Evolutionary conservation across 2,888 invertebrate genomes (phyloP).

Genomic region (Drosophila monieri): DNA sequence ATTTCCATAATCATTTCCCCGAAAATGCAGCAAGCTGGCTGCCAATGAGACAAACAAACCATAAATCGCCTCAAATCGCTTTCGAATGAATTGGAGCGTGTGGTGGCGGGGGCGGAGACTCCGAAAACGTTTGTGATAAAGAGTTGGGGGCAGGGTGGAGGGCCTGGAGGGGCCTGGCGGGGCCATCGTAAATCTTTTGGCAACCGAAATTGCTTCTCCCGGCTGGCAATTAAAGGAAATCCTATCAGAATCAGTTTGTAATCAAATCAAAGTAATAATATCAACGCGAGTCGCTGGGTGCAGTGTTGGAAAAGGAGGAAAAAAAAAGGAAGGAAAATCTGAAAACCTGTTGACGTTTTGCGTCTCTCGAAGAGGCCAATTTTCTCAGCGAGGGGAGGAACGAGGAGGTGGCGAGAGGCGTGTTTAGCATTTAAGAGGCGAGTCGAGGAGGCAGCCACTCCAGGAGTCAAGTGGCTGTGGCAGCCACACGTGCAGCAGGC

Average conservation of each 20-base stretch:
- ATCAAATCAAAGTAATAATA: slow-evolving; percentile 34
- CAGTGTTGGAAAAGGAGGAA: too few relatives aligned
- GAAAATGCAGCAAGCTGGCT: slow-evolving; percentile 37
- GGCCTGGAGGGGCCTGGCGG: too few relatives aligned
- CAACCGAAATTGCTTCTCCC: slow-evolving; percentile 22
- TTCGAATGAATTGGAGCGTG: slow-evolving; percentile 57
- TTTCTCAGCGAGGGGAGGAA: slow-evolving; percentile 5
- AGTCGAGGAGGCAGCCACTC: slow-evolving; percentile 63
- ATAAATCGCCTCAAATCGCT: slow-evolving; percentile 53
- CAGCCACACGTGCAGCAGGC: slow-evolving; percentile 54
- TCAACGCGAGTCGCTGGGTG: slow-evolving; percentile 8
- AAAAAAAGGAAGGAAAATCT: neutral
- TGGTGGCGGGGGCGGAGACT: neutral
- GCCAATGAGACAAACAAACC: slow-evolving; percentile 42
- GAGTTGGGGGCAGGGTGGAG: slow-evolving; percentile 8
- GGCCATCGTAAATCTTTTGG: slow-evolving; percentile 24
- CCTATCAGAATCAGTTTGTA: slow-evolving; percentile 28
- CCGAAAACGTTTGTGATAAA: neutral
- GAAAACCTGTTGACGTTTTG: neutral
- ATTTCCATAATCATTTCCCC: slow-evolving; percentile 35
- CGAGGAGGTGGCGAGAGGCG: neutral
- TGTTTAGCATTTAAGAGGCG: slow-evolving; percentile 40
- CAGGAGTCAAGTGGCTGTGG: slow-evolving; percentile 78
- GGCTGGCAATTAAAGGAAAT: slow-evolving; percentile 22
- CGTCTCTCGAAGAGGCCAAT: slow-evolving; percentile 17